Evolutionary conservation across 2,797 vertebrate genomes (phyloP), one percentile per base, ranked within the genome.

Genomic region (Natrix natrix): DNA sequence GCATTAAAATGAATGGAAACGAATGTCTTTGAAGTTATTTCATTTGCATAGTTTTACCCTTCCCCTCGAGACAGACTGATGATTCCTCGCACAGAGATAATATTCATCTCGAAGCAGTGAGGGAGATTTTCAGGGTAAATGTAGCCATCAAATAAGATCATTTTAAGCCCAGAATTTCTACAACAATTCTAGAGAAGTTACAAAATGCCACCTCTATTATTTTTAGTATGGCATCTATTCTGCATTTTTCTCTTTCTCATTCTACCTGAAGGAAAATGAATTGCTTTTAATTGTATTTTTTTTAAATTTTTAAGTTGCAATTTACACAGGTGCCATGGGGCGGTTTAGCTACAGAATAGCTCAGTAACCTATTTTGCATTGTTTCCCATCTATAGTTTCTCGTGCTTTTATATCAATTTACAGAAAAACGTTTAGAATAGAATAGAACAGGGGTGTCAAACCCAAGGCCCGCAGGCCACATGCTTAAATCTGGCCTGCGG

Each of bases 1-100:
- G 93, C 93, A 93, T 96, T 96, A 95, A 95, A 95, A 93, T 95
- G 93, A 96, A 96, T 97, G 97, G 96, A 96, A 97, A 96, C 93
- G 96, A 96, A 96, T 95, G 95, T 56, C 94, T 95, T 96, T 97
- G 95, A 97, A 96, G 96, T 95, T 66, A 88, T 66, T 93, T 92
- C 94, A 97, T 97, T 97, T 96, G 92, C 96, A 97, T 96, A 95
- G 48, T 95, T 97, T 96, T 95, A 91, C 93, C 92, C 95, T 88
- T 37, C 69, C 89, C 96, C 92, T 89, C 88, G 90, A 95, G 95
- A 95, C 93, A 97, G 94, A 95, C 94, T 95, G 94, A 96, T 92
- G 94, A 94, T 61, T 94, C 94, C 94, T 96, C 95, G 94, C 95
- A 92, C 92, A 94, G 96, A 95, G 93, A 96, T 96, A 96, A 96